Base-by-base conservation (phyloP, 2,113 vertebrate species). In the Syngnathus scovelli region DNA sequence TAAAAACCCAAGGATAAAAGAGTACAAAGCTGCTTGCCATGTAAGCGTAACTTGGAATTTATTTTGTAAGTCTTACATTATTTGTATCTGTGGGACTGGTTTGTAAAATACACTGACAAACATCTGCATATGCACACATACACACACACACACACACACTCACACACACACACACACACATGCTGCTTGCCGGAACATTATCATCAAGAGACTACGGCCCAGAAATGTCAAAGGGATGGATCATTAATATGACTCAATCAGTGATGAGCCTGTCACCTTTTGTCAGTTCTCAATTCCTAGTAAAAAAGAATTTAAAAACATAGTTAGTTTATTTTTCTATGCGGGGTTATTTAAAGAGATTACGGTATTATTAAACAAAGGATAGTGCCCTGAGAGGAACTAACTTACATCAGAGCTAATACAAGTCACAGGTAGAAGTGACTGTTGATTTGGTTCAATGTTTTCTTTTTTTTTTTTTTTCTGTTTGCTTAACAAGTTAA, bases 71-170 rank as follows among this genome's bases (percentile, higher is more conserved):
- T 91, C 87, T 86, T 85, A 86, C 92, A 94, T 95, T 95, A 94
- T 98, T 98, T 95, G 94, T 98, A 98, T 96, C 92, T 93, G 96
- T 98, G 94, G 94, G 95, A 93, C 94, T 94, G 94, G 93, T 98
- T 98, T 99, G 94, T 98, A 96, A 95, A 97, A 89, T 89, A 91
- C 88, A 88, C 87, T 78, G 69, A 86, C 84, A 81, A 75, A 86
- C 64, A 83, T 79, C 81, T 72, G 54, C 63, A 68, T 69, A 78
- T 63, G 60, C 27, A 21, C 66, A 70, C 59, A 66, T 66, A 38
- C 55, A 43, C 38, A 72, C 44, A 67, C 74, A 39, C n/a, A 21
- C 64, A 72, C 55, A 68, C 66, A 39, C 55, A 43, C 43, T 69
- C 27, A 19, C 66, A 74, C 55, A 66, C 66, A 44, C 60, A 49